Base-by-base conservation (phyloP, 2,113 vertebrate genomes). In the Paedocypris sp. region DNA sequence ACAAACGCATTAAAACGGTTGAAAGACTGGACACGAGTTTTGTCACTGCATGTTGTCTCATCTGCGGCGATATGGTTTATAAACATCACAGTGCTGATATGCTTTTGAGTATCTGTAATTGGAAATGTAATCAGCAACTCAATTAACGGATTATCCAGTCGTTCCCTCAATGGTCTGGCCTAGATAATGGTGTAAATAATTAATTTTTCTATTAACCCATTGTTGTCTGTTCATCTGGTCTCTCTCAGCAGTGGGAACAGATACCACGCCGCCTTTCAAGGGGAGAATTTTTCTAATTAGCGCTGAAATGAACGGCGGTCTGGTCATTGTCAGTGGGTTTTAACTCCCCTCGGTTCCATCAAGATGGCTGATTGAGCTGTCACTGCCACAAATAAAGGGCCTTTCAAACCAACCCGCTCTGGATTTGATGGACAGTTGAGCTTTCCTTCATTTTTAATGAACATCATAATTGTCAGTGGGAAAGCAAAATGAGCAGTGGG, bases 201-300 rank as follows among this genome's bases (percentile, higher is more conserved):
- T 31, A 19, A 62, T 53, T 45, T 52, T 53, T 53, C 48, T 42
- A 62, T 45, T 62, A 35, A 18, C 60, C 35, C 60, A 16, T 52
- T 52, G 33, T 53, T 29, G 26, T 22, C 38, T 53, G 48, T 43
- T 62, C n/a, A 51, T 13, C 36, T 62, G 16, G 38, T 42, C 60
- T 33, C 47, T 39, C 60, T 53, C 38, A 33, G 18, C 36, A 31
- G 19, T 45, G 49, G 49, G 49, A 62, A 52, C 48, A 52, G 60
- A 62, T 62, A 52, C 38, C 31, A 42, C 5, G 35, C 26, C 31
- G 36, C 48, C 49, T 62, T 62, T 62, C 60, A 62, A 28, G 35
- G 60, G 45, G 39, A 52, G 33, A 43, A 52, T 45, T 62, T 53
- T 62, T 62, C 60, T 52, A 62, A 53, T 62, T 62, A 62, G 60